Base-by-base conservation (phyloP, 1,140 invertebrate species). In the Drosophila yakuba region DNA sequence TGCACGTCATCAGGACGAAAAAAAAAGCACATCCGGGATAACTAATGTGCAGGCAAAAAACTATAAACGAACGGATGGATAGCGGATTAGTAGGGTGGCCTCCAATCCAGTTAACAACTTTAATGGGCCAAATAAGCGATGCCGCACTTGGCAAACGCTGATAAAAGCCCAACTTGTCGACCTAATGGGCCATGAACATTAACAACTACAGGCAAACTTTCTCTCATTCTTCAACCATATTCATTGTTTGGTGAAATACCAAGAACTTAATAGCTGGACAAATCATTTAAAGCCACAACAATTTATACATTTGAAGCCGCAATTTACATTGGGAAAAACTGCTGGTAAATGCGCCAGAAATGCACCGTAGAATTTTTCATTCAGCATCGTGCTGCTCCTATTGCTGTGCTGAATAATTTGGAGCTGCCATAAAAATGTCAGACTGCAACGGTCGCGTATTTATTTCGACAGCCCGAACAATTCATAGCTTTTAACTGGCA, bases 11-110 rank as follows among this genome's bases (percentile, higher is more conserved):
- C 80, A 50, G 74, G 57, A 55, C 28, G 38, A 52, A 45, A 48
- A 69, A 85, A 78, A 69, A 85, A 78, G 74, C 57, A 85, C 74
- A 85, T 80, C 81, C 81, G 81, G 81, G 57, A 84, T 62, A 69
- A 68, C 55, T 72, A 84, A 79, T 83, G 80, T 82, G 78, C 57
- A 76, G 51, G 66, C 44, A 14, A 39, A 50, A 50, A 73, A 52
- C 48, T 32, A 58, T 50, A 50, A 52, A 32, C 36, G n/a, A 56
- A 28, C 23, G 52, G 20, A 36, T 67, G 15, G 17, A n/a, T 36
- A 25, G 28, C n/a, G 35, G 38, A n/a, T 38, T 38, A 15, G 28
- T 43, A 25, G 67, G 59, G n/a, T 39, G 58, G 28, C 74, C 39
- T 45, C 79, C 61, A 63, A 69, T 61, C 51, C 61, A 80, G 62